Evolutionary conservation across 2,888 invertebrate species (phyloP), one percentile per base, ranked within the genome.

Genomic region (Megamerina dolium): DNA sequence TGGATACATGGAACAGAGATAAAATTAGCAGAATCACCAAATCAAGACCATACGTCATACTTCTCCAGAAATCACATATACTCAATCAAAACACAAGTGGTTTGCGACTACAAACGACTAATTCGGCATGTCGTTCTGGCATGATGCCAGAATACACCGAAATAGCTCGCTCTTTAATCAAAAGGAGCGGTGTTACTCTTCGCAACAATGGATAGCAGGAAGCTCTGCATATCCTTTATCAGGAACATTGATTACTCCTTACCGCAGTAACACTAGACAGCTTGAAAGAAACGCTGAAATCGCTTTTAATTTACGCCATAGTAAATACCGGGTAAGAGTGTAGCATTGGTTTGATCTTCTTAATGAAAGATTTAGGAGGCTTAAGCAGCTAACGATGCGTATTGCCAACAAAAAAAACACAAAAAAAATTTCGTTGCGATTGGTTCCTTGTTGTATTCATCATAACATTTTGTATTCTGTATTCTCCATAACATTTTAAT

Each of bases 351-450:
- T 48, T 45, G 41, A 40, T 6, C n/a, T 41, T 33, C 12, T 43
- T 4, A 45, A 41, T 35, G 41, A 45, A 34, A 45, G 42, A 49
- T 49, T 49, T 46, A 10, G 42, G 5, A 49, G 48, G 12, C 37
- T 45, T 20, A 43, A 43, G 30, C 19, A 45, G 23, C 26, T 41
- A n/a, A 27, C 33, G 26, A 38, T 23, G 10, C 23, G 23, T 10
- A 10, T 23, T 23, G 23, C 6, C 23, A 23, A 23, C 10, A 23
- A 23, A 23, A 23, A 10, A 23, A 10, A 10, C 10, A 10, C 6
- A 23, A n/a, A n/a, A n/a, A n/a, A n/a, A 10, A 23, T 23, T 23
- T 6, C 10, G 23, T 10, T 8, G 10, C 8, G 10, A 23, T 8
- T 23, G 23, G 23, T 6, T 23, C 23, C 23, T 23, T 8, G 10